phyloP scores from a whole-genome alignment of 2,888 invertebrate species.

The Polydrusus cervinus region DNA sequence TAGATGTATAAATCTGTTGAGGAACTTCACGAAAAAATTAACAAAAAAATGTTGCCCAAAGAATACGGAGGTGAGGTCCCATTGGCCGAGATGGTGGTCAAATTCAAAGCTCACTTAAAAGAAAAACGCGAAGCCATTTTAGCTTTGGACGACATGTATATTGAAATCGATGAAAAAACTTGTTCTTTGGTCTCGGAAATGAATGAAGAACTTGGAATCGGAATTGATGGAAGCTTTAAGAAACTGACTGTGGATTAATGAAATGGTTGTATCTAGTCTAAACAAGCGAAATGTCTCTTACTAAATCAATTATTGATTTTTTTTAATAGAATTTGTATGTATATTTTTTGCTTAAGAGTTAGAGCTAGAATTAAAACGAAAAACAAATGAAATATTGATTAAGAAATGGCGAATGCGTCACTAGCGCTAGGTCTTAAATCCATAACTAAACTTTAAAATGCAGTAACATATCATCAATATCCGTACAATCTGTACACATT shows the following conservation, averaged over 20 bases:
- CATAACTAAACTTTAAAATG: no score
- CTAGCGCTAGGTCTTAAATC: no score
- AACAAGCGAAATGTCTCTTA: not conserved
- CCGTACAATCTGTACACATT: no score
- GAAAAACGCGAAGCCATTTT: conserved; percentile 79
- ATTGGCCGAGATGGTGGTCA: conserved; percentile 85
- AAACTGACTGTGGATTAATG: conserved; percentile 86
- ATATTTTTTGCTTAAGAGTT: not conserved
- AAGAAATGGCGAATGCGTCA: no score
- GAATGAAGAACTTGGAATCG: conserved; percentile 81
- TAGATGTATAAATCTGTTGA: conserved; percentile 85
- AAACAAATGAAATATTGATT: no score
- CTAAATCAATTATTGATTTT: not conserved
- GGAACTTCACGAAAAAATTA: conserved; percentile 81
- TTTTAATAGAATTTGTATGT: not conserved
- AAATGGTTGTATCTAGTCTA: not conserved
- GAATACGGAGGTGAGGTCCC: conserved; percentile 93
- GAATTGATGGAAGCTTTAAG: conserved; percentile 88
- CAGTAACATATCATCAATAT: no score
- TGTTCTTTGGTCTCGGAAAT: conserved; percentile 70
- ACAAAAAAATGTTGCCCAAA: conserved; percentile 85
- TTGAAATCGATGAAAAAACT: conserved; percentile 76
- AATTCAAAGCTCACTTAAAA: conserved; percentile 79
- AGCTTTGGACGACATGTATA: conserved; percentile 85
- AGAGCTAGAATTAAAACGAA: no score